Conservation (phyloP, 2,888 invertebrate species). For the Chironomus riparius region DNA sequence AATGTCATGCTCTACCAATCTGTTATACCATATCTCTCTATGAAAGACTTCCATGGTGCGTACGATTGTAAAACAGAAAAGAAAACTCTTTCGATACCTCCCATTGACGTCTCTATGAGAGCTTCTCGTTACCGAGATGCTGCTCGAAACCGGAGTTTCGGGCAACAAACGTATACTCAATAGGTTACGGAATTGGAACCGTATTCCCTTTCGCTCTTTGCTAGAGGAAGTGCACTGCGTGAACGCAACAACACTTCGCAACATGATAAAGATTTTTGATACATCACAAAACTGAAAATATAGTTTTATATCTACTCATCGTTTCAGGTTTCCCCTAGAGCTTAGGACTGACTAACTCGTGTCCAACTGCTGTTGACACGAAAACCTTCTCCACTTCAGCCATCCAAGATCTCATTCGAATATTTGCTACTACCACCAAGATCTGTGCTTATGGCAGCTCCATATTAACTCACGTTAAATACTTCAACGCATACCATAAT, state of each 20-base stretch:
- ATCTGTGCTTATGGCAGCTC: conserved; percentile 48
- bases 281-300: too few relatives aligned
- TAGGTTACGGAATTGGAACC: too few relatives aligned
- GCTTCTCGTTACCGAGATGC: background rate
- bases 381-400: too few relatives aligned
- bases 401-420: conserved; percentile 53
- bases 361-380: conserved; percentile 53
- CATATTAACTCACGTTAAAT: too few relatives aligned
- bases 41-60: conserved; percentile 29
- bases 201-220: too few relatives aligned
- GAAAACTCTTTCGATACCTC: conserved; percentile 44
- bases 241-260: too few relatives aligned
- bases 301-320: conserved; percentile 38
- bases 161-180: too few relatives aligned
- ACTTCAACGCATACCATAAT: conserved; percentile 51
- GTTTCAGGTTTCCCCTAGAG: conserved; percentile 47
- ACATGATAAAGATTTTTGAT: conserved; percentile 26
- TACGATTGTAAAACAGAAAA: conserved; percentile 31
- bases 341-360: conserved; percentile 52
- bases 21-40: conserved; percentile 31
- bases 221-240: too few relatives aligned
- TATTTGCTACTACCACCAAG: conserved; percentile 66
- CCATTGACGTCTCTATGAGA: conserved; percentile 49
- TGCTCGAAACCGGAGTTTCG: conserved; percentile 26
- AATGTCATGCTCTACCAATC: conserved; percentile 32